These are phyloP conservation scores for Bombus difficillimus DNA, from an alignment of 1,140 invertebrate species.

Conservation along the genomic window DNA sequence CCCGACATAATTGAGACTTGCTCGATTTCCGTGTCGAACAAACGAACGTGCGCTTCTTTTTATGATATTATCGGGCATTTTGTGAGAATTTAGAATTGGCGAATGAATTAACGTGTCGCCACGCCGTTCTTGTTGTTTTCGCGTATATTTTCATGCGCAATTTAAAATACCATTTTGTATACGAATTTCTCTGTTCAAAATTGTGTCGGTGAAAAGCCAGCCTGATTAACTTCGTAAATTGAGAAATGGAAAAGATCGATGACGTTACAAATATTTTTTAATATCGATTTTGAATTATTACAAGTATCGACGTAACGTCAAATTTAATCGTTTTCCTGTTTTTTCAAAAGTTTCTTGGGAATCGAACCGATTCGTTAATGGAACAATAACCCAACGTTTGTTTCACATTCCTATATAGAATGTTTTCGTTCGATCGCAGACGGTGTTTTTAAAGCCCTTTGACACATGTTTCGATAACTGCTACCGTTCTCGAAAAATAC, in stretches of 20 bases:
- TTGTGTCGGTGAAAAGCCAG: too few relatives aligned
- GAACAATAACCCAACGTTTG: not conserved
- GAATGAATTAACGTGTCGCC: not conserved
- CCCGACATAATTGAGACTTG: slow-evolving; percentile 11
- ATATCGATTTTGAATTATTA: too few relatives aligned
- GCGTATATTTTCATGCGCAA: too few relatives aligned
- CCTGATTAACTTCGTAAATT: too few relatives aligned
- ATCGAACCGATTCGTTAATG: not conserved
- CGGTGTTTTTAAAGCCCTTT: not conserved
- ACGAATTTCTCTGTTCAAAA: too few relatives aligned
- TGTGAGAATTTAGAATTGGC: not conserved
- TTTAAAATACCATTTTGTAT: too few relatives aligned
- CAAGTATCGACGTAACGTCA: not conserved
- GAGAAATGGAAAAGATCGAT: too few relatives aligned
- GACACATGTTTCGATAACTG: slow-evolving; percentile 8
- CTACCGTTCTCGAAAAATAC: not conserved
- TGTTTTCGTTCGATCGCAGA: slow-evolving; percentile 16
- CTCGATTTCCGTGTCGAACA: not conserved
- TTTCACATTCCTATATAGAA: not conserved
- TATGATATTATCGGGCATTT: not conserved
- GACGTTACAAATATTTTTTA: too few relatives aligned
- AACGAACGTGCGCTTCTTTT: not conserved
- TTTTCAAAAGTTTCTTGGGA: not conserved
- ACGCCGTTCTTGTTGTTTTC: too few relatives aligned
- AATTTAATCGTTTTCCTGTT: not conserved